phyloP scores from a whole-genome alignment of 2,113 vertebrate genomes.

The Ophiodon elongatus region DNA sequence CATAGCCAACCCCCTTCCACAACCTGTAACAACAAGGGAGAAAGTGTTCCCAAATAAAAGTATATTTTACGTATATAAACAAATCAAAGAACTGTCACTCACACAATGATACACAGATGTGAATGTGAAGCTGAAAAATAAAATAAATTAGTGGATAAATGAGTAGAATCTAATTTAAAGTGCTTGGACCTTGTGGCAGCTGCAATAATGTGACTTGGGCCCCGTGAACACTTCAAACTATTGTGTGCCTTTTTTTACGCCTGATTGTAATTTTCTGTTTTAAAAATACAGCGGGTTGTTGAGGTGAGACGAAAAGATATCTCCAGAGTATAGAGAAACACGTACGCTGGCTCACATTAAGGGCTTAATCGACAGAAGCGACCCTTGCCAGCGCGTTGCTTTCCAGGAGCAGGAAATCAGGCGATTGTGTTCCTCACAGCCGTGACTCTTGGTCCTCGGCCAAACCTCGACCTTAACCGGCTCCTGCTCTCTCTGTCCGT shows the following conservation, averaged over 20 bases:
- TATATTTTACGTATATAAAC: no score
- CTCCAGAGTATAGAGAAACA: background rate
- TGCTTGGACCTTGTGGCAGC: no score
- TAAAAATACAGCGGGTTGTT: background rate
- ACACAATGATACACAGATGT: no score
- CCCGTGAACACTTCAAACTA: no score
- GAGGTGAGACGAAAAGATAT: background rate
- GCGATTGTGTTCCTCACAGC: constrained; percentile 16
- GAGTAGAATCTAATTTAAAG: no score
- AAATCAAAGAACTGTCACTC: no score
- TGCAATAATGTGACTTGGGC: no score
- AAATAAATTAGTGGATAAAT: background rate
- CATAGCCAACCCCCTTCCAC: no score
- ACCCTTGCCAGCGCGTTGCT: constrained; percentile 4
- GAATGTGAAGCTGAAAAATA: background rate
- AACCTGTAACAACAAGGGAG: no score
- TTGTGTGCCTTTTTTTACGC: background rate
- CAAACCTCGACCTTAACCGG: background rate
- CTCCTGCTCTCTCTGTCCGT: constrained; percentile 53
- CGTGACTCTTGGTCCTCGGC: background rate
- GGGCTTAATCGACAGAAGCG: constrained; percentile 15
- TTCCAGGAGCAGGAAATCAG: constrained; percentile 22
- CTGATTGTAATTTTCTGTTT: background rate
- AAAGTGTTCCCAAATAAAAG: no score
- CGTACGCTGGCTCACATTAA: background rate